Evolutionary conservation across 2,797 vertebrate genomes (phyloP).

Genomic region (Varecia variegata): DNA sequence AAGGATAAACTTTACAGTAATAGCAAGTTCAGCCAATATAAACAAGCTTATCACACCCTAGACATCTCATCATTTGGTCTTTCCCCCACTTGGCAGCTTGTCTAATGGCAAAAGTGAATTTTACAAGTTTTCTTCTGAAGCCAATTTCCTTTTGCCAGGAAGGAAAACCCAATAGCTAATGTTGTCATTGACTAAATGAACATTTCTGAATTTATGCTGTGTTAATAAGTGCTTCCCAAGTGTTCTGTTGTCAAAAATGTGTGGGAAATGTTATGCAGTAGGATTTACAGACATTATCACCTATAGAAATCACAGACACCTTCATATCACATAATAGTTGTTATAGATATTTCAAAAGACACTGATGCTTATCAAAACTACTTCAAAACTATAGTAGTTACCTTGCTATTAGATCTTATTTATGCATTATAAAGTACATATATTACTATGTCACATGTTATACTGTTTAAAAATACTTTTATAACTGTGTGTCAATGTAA

Average conservation of each 20-base stretch:
- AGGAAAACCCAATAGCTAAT: slow-evolving; percentile 33
- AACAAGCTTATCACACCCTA: not conserved
- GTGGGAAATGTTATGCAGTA: not conserved
- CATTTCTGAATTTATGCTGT: slow-evolving; percentile 36
- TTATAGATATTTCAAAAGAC: slow-evolving; percentile 23
- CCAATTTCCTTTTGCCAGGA: slow-evolving; percentile 2
- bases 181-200: not conserved
- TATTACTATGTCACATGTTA: not conserved
- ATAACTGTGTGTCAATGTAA: not conserved
- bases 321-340: not conserved
- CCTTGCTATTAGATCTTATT: not conserved
- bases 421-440: not conserved
- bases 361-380: not conserved
- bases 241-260: not conserved
- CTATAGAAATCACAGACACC: not conserved
- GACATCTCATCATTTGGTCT: not conserved
- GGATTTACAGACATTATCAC: not conserved
- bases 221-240: not conserved
- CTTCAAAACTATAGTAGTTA: not conserved
- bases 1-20: not conserved
- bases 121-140: not conserved
- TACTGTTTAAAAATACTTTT: not conserved
- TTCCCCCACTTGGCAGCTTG: not conserved
- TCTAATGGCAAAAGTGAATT: slow-evolving; percentile 38
- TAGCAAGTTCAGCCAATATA: not conserved